phyloP scores from a whole-genome alignment of 2,888 invertebrate genomes.

The Adineta ricciae region DNA sequence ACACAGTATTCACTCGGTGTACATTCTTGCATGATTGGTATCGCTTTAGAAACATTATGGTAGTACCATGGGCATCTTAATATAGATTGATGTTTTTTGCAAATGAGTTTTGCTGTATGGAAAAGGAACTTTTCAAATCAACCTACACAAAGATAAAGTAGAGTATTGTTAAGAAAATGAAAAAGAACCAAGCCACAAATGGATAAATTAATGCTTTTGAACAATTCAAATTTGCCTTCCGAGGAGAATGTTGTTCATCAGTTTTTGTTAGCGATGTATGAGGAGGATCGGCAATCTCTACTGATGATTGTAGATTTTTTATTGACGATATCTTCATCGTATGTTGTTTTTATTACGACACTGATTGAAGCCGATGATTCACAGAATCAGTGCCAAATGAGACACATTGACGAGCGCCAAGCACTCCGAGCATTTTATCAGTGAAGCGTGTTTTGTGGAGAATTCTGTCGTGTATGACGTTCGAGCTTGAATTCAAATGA shows the following conservation, averaged over 20 bases:
- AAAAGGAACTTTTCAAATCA: neutral
- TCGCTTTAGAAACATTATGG: neutral
- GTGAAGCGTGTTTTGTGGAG: no score
- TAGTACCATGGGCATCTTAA: neutral
- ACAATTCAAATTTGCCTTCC: neutral
- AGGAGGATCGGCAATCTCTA: neutral
- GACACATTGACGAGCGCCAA: no score
- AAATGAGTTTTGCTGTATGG: no score
- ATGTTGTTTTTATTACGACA: no score
- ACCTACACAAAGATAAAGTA: conserved; percentile 17
- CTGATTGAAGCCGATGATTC: no score
- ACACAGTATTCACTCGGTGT: no score
- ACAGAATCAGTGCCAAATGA: no score
- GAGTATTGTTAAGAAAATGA: neutral
- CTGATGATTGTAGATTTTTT: neutral
- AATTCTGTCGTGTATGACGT: no score
- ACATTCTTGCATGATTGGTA: neutral
- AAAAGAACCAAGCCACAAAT: neutral
- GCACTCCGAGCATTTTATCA: no score
- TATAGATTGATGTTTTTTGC: neutral
- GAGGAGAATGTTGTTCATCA: neutral
- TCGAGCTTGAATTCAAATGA: no score
- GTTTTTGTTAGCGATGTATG: neutral
- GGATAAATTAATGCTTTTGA: neutral
- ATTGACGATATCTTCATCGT: no score